Percentiles rank a stretch among this genome's conserved stretches.
Conservation (phyloP, 2,888 invertebrate genomes). For the Rapana venosa region DNA sequence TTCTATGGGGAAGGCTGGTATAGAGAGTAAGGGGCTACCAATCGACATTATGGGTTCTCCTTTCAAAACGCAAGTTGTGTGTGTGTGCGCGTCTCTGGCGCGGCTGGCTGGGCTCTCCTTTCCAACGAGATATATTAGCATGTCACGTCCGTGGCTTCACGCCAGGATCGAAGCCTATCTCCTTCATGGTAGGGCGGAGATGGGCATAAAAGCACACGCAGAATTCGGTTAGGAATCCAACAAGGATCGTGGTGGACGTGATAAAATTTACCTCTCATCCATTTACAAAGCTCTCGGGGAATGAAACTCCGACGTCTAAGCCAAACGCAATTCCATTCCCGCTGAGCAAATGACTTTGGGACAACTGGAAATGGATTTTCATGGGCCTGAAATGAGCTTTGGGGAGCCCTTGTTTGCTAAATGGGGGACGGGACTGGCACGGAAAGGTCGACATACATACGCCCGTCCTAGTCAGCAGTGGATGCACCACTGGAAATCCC, state of each 20-base stretch:
- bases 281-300: constrained; percentile 7
- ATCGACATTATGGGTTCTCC: no score
- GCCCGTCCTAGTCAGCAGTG: no score
- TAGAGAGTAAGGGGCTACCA: no score
- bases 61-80: no score
- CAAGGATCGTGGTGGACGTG: neutral
- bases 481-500: no score
- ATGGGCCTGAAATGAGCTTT: neutral
- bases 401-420: neutral
- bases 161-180: neutral
- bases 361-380: constrained; percentile 1
- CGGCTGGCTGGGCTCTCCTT: neutral
- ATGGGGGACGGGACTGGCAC: no score
- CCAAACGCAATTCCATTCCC: neutral
- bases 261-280: neutral
- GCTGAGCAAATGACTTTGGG: neutral
- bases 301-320: neutral
- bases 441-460: no score
- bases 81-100: no score
- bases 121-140: neutral
- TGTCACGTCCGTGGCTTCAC: neutral
- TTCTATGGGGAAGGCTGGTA: neutral
- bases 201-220: neutral
- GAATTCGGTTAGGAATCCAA: constrained; percentile 8
- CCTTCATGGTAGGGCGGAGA: neutral